A percentile compares a stretch with the other conserved stretches of the same genome.
Evolutionary conservation across 1,140 invertebrate genomes (phyloP).

Genomic region (Drosophila kurseongensis): DNA sequence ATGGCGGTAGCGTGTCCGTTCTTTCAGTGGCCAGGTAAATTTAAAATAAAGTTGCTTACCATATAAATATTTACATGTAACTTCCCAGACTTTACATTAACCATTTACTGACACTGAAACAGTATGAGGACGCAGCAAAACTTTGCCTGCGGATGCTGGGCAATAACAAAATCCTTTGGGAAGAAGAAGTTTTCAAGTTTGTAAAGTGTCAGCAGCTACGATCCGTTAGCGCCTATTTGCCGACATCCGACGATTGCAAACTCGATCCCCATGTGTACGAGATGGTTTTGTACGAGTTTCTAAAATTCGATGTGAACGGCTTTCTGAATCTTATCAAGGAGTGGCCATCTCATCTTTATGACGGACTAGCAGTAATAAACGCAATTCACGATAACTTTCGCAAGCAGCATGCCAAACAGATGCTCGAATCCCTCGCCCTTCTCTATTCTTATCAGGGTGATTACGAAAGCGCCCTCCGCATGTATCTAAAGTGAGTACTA

Average conservation of each 20-base stretch:
- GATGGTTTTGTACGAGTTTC: slow-evolving; percentile 96
- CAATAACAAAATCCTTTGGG: slow-evolving; percentile 95
- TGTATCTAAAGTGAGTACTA: slow-evolving; percentile 92
- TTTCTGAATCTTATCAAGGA: slow-evolving; percentile 95
- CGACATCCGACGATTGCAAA: slow-evolving; percentile 88
- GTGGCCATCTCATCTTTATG: slow-evolving; percentile 94
- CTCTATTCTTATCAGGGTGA: slow-evolving; percentile 95
- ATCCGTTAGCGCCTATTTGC: slow-evolving; percentile 94
- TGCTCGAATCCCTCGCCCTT: slow-evolving; percentile 95
- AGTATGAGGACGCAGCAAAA: slow-evolving; percentile 94
- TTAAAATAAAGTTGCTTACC: background rate
- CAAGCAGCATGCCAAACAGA: slow-evolving; percentile 88
- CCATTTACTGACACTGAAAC: slow-evolving; percentile 89
- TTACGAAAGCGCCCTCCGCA: slow-evolving; percentile 96
- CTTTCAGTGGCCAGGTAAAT: slow-evolving; percentile 66
- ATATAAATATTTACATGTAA: background rate
- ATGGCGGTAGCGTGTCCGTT: slow-evolving; percentile 84
- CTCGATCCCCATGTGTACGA: slow-evolving; percentile 96
- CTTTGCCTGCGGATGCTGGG: slow-evolving; percentile 92
- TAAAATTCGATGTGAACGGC: slow-evolving; percentile 93
- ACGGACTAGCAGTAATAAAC: slow-evolving; percentile 93
- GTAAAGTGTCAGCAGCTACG: slow-evolving; percentile 92
- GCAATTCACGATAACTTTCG: slow-evolving; percentile 92
- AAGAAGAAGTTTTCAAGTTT: slow-evolving; percentile 97
- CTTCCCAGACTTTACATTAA: slow-evolving; percentile 91